A percentile compares a stretch with the other conserved stretches of the same genome.
These are phyloP conservation scores for Passer montanus DNA, from an alignment of 2,113 vertebrate species.

Conservation along the genomic window DNA sequence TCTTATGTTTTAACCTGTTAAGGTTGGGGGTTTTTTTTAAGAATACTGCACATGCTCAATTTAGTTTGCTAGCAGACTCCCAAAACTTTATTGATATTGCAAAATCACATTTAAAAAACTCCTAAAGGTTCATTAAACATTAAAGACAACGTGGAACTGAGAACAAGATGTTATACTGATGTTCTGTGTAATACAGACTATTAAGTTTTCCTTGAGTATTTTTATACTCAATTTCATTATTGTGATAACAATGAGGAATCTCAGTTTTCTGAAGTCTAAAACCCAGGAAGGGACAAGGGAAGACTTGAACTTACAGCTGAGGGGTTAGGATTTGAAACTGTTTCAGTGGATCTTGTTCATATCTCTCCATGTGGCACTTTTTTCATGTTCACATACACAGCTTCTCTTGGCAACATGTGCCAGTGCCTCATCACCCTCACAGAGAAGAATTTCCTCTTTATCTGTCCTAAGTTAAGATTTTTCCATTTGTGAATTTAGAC, in stretches of 20 bases:
- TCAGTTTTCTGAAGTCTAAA: background rate
- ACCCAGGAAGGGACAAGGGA: background rate
- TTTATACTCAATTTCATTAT: background rate
- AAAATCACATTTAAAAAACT: background rate
- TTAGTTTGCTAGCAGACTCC: background rate
- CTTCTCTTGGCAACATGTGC: background rate
- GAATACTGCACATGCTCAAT: background rate
- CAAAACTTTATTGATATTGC: background rate
- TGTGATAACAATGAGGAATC: background rate
- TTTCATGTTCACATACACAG: background rate
- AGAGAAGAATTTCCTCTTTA: background rate
- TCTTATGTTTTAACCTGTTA: background rate
- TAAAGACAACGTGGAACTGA: background rate
- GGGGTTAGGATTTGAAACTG: background rate
- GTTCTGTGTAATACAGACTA: background rate
- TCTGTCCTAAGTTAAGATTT: background rate
- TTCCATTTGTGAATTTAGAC: background rate
- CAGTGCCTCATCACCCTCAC: background rate
- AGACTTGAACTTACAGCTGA: background rate
- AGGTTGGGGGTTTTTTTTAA: background rate
- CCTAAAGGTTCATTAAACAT: background rate
- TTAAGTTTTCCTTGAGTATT: background rate
- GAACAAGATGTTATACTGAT: background rate
- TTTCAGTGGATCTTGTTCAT: background rate
- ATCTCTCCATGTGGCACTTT: background rate